Conservation (phyloP, 2,113 vertebrate genomes). For the Colossoma macropomum region DNA sequence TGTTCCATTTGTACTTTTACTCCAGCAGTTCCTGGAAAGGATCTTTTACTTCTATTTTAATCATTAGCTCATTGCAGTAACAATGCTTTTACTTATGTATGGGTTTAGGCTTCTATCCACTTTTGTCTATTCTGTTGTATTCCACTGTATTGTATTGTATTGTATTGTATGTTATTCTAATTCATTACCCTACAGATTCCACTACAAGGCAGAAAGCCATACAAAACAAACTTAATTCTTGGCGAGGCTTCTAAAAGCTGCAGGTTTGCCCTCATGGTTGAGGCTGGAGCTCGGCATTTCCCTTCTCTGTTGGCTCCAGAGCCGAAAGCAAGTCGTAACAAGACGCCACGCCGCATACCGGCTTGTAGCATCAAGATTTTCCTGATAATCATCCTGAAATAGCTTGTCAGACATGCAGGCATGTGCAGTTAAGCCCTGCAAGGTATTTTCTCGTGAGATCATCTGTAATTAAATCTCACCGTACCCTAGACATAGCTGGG, state of each 20-base stretch:
- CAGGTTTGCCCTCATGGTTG: conserved; percentile 41
- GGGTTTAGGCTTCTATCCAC: too few species aligned
- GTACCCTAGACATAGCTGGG: conserved; percentile 37
- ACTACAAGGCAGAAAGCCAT: background rate
- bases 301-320: conserved; percentile 51
- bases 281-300: conserved; percentile 55
- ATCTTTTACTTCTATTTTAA: too few species aligned
- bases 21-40: too few species aligned
- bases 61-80: too few species aligned
- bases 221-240: background rate
- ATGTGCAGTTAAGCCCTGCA: conserved; percentile 52
- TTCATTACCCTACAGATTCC: background rate
- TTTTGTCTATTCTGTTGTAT: background rate
- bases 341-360: conserved; percentile 48
- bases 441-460: conserved; percentile 62
- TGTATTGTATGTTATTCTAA: conserved; percentile 13
- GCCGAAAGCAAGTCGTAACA: conserved; percentile 53
- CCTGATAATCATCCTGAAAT: conserved; percentile 59
- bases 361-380: conserved; percentile 61
- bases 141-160: conserved; percentile 4
- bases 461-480: conserved; percentile 53
- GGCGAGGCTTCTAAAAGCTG: conserved; percentile 41
- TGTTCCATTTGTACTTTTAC: too few species aligned
- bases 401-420: conserved; percentile 61
- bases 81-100: too few species aligned